Percentiles rank a stretch among this genome's conserved stretches.
phyloP scores from a whole-genome alignment of 2,888 invertebrate genomes.

The Dendrolimus houi region DNA sequence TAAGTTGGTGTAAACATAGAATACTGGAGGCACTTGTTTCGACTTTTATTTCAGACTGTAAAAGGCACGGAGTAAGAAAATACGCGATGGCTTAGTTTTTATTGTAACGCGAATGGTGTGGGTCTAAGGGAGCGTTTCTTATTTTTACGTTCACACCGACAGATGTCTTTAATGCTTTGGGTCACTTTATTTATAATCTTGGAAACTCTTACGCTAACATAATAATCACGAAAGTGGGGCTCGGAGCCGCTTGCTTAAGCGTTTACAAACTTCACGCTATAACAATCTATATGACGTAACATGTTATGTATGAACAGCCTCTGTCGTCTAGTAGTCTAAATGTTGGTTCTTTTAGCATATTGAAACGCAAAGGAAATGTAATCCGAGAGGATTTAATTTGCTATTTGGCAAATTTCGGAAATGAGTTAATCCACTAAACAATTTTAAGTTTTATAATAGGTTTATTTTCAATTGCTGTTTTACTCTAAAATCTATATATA shows the following conservation, averaged over 20 bases:
- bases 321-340: no score
- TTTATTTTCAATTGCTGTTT: no score
- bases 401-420: no score
- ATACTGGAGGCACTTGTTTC: slow-evolving; percentile 27
- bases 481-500: no score
- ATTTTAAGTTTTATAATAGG: no score
- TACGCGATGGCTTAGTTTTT: slow-evolving; percentile 34
- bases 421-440: no score
- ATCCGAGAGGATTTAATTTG: no score
- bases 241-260: no score
- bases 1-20: slow-evolving; percentile 15
- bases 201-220: slow-evolving; percentile 12
- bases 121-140: slow-evolving; percentile 28
- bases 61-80: slow-evolving; percentile 29
- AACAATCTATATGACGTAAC: not conserved
- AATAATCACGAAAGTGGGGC: slow-evolving; percentile 3
- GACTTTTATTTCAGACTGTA: slow-evolving; percentile 32
- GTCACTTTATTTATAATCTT: slow-evolving; percentile 32
- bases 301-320: not conserved
- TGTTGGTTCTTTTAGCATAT: no score
- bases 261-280: no score
- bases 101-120: slow-evolving; percentile 37
- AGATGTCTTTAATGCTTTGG: slow-evolving; percentile 37
- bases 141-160: slow-evolving; percentile 34
- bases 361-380: no score